Evolutionary conservation across 2,797 vertebrate genomes (phyloP).

Genomic region (Neosilurus mollespiculum): DNA sequence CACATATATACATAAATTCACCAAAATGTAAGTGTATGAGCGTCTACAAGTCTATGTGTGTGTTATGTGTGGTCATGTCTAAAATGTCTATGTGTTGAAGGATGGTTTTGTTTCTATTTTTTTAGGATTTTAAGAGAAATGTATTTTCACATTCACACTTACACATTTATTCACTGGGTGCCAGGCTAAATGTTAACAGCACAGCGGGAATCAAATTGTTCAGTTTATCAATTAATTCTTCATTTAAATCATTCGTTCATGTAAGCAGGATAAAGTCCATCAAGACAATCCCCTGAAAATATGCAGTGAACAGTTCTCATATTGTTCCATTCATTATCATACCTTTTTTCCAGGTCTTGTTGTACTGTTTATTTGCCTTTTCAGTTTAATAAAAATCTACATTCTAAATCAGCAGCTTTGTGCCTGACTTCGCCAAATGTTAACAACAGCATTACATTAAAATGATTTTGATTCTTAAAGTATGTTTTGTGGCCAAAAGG

Average conservation of each 20-base stretch:
- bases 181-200: slow-evolving; percentile 35
- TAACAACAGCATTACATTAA: neutral
- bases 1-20: slow-evolving; percentile 24
- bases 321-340: neutral
- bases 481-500: neutral
- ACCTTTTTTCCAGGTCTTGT: neutral
- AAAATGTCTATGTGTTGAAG: slow-evolving; percentile 1
- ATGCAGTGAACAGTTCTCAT: neutral
- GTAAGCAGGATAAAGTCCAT: neutral
- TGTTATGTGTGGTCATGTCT: slow-evolving; percentile 33
- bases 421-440: neutral
- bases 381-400: neutral
- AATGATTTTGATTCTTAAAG: neutral
- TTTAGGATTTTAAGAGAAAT: slow-evolving; percentile 26
- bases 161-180: slow-evolving; percentile 29
- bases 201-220: neutral
- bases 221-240: no score
- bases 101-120: slow-evolving; percentile 8
- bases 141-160: slow-evolving; percentile 26
- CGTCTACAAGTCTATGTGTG: slow-evolving; percentile 29
- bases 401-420: neutral
- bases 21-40: slow-evolving; percentile 23
- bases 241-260: neutral
- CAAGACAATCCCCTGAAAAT: neutral
- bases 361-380: neutral